Percentiles rank a stretch among this genome's conserved stretches.
Conservation (phyloP, 2,888 invertebrate genomes). For the Drosophila prostipennis region DNA sequence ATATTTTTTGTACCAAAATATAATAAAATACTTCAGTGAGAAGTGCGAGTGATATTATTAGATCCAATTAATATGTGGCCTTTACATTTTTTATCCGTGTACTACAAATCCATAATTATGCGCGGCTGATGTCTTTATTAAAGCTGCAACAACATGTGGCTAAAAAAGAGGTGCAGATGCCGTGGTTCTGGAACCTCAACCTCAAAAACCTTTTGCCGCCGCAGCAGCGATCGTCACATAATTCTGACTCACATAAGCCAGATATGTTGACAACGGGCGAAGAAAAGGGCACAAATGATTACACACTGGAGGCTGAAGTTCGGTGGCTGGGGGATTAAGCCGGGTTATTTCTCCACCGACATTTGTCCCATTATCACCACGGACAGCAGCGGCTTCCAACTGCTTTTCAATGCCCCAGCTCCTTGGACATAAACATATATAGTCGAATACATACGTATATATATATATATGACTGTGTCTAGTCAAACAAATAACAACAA, state of each 20-base stretch:
- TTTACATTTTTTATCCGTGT: conserved; percentile 7
- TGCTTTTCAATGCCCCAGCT: conserved; percentile 34
- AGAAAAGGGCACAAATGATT: conserved; percentile 81
- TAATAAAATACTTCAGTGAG: no score
- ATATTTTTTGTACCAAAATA: no score
- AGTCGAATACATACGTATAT: background rate
- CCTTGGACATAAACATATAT: conserved; percentile 26
- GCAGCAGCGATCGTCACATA: conserved; percentile 67
- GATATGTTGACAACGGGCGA: conserved; percentile 83
- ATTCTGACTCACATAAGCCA: conserved; percentile 81
- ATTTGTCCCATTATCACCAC: conserved; percentile 78
- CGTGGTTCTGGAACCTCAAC: conserved; percentile 17
- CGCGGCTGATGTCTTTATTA: conserved; percentile 82
- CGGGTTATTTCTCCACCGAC: conserved; percentile 75
- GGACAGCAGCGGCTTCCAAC: conserved; percentile 77
- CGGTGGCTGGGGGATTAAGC: conserved; percentile 81
- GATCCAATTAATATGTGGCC: no score
- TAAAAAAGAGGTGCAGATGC: conserved; percentile 26
- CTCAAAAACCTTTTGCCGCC: conserved; percentile 68
- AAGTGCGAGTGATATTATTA: no score
- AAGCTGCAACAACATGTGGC: conserved; percentile 76
- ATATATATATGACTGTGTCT: conserved; percentile 73
- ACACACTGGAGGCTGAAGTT: conserved; percentile 31
- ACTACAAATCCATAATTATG: conserved; percentile 82
- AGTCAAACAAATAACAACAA: conserved; percentile 82